Base-by-base conservation (phyloP, 2,797 vertebrate species). In the Choloepus didactylus region DNA sequence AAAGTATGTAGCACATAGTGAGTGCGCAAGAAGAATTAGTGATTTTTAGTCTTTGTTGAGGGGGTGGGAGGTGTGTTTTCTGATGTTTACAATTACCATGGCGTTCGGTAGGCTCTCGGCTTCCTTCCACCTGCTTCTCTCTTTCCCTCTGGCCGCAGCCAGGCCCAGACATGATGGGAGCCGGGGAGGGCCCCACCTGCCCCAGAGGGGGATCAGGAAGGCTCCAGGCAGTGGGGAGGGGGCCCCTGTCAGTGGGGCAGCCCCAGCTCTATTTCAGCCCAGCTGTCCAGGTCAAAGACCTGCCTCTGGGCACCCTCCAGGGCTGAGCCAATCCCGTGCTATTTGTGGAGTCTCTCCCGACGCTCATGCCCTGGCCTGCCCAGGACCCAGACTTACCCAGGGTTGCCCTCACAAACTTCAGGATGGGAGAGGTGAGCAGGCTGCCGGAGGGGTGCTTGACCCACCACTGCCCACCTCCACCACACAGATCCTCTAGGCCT, bases 211-310 rank as follows among this genome's bases (percentile, higher is more conserved):
- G 94, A 94, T 95, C 84, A 84, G 38, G 44, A 83, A 88, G 93
- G 96, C 94, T 97, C 92, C 96, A 89, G 77, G 66, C 85, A 82
- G 64, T 11, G 4, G 84, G 49, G 14, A 72, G 46, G 25, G 35
- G 49, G 29, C 41, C 56, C 7, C 35, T 54, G 92, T 23, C 64
- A 72, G 73, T 5, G 59, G 60, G 44, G 19, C 79, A 87, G 59
- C 89, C 69, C 54, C 79, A 69, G 94, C 89, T 96, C 94, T 0
- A 70, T 95, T 96, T 96, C 94, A 96, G 77, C 54, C 66, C 97
- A 97, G 96, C 96, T 98, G 97, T 97, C 94, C 51, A 70, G 96
- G 95, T 93, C 92, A 87, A 75, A 91, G 89, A 91, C 80, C 66
- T 46, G 51, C 86, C 5, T 41, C 90, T 29, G 54, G 88, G 76